Base-by-base conservation (phyloP, 1,140 invertebrate genomes). In the Thalassaphorura encarpata region DNA sequence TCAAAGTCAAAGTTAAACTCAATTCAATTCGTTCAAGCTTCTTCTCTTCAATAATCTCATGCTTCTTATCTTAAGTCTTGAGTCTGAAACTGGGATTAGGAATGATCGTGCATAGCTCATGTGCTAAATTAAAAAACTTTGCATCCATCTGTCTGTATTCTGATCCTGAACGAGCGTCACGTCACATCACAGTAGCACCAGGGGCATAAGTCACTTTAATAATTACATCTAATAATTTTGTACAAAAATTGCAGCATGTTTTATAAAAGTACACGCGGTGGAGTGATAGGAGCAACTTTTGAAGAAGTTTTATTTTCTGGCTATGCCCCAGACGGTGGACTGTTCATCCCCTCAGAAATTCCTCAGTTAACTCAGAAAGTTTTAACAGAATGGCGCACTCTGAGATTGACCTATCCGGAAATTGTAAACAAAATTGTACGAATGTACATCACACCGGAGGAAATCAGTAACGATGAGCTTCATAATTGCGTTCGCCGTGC, bases 241-340 rank as follows among this genome's bases (percentile, higher is more conserved):
- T n/a, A n/a, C n/a, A 36, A 36, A 36, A 36, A n/a, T 36, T 36
- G 33, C 33, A 36, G 33, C 28, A 75, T 75, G 74, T 72, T 70
- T 56, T 76, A 72, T 58, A 50, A 52, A 8, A 76, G 74, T 58
- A 73, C 72, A 13, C 58, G 71, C 47, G 73, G 73, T 1, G 49
- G 43, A 21, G 45, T 18, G 1, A 29, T 23, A 23, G 66, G 62
- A 3, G 29, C 66, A 0, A 65, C 67, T 0, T 75, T 75, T 59
- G 69, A 75, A 57, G 68, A 75, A 16, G 71, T 67, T 18, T 46
- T 76, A 5, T 62, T 67, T 58, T 36, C 68, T 54, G 74, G 75
- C 6, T 76, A 70, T 66, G 69, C 71, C 6, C 60, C 60, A 42
- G 75, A 77, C 64, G 73, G 73, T 13, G 75, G 75, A 0, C 65